Evolutionary conservation across 2,797 vertebrate species (phyloP).

Genomic region (Lophius americanus): DNA sequence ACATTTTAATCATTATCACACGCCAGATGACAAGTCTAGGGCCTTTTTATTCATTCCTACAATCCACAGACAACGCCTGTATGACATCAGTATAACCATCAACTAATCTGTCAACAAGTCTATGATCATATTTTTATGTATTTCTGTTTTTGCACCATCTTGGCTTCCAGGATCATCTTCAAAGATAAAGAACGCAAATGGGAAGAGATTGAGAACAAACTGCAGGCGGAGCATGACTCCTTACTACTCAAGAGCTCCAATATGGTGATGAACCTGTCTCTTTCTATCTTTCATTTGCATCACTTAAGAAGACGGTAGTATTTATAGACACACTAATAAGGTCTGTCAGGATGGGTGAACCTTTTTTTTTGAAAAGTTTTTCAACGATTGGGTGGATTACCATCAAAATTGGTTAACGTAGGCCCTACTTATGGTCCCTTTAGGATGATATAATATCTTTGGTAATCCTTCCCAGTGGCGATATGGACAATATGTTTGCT

Average conservation of each 20-base stretch:
- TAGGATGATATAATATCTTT: conserved; percentile 1
- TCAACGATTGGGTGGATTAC: not conserved
- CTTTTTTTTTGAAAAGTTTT: not conserved
- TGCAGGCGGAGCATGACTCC: conserved; percentile 91
- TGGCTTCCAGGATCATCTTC: conserved; percentile 90
- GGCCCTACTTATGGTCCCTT: not conserved
- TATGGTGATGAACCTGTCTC: conserved; percentile 82
- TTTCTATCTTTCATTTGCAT: conserved; percentile 1
- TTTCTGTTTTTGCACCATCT: conserved; percentile 52
- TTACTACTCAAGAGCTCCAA: conserved; percentile 94
- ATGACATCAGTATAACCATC: conserved; percentile 15
- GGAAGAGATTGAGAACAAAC: conserved; percentile 94
- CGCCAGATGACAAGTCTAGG: conserved; percentile 33
- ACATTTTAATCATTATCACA: conserved; percentile 19
- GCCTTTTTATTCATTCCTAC: not conserved
- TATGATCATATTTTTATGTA: conserved; percentile 21
- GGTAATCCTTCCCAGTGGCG: not conserved
- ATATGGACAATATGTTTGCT: too few species aligned
- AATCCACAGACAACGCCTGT: conserved; percentile 17
- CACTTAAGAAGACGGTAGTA: not conserved
- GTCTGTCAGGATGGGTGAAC: not conserved
- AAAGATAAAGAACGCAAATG: conserved; percentile 96
- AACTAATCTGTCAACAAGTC: conserved; percentile 13
- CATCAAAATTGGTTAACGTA: not conserved
- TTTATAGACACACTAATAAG: not conserved